Evolutionary conservation across 2,888 invertebrate genomes (phyloP).

Genomic region (Eupeodes latifasciatus): DNA sequence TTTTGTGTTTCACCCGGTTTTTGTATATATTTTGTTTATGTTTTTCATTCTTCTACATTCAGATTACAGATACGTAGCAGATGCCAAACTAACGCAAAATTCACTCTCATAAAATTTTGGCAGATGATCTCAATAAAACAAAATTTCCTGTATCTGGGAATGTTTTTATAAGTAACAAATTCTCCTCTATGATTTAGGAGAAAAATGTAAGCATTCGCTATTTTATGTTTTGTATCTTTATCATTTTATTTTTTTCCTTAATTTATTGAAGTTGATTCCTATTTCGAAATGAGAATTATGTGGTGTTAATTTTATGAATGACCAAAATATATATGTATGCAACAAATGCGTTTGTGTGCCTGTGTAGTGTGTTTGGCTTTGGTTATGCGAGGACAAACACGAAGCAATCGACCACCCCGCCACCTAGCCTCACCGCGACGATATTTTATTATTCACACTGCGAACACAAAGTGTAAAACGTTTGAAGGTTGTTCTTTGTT

Average conservation of each 20-base stretch:
- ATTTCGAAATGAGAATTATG: slow-evolving; percentile 3
- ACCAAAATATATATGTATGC: not conserved
- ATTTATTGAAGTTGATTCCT: not conserved
- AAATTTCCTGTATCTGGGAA: not conserved
- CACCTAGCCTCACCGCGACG: no score
- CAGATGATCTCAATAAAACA: not conserved
- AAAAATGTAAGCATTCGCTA: not conserved
- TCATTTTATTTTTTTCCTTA: not conserved
- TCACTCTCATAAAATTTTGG: not conserved
- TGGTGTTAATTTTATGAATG: slow-evolving; percentile 2
- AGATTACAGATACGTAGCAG: not conserved
- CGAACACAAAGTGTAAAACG: not conserved
- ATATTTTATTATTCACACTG: not conserved
- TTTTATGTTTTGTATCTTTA: no score
- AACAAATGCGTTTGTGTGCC: no score
- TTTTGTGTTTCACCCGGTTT: not conserved
- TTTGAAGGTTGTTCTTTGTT: not conserved
- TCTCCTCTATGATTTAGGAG: not conserved
- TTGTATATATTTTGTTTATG: not conserved
- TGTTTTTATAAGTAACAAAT: not conserved
- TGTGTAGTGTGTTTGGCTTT: not conserved
- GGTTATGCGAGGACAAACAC: not conserved
- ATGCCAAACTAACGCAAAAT: not conserved
- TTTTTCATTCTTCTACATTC: not conserved
- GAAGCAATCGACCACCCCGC: not conserved